Evolutionary conservation across 2,888 invertebrate species (phyloP).

Genomic region (Dioctria rufipes): DNA sequence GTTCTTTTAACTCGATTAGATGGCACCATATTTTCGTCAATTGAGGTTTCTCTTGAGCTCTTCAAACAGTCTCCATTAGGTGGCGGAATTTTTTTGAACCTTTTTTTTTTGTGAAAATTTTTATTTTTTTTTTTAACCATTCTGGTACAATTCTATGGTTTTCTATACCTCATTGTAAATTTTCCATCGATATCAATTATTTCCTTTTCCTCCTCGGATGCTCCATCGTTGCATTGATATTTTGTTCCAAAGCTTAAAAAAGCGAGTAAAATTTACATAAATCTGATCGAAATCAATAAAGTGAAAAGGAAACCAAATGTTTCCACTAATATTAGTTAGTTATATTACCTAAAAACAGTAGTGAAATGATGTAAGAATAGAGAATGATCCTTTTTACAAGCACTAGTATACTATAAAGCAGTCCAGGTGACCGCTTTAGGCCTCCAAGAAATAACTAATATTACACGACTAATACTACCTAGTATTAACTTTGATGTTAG

Average conservation of each 20-base stretch:
- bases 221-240: neutral
- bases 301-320: too few species aligned
- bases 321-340: too few species aligned
- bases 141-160: neutral
- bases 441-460: too few species aligned
- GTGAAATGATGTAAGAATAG: too few species aligned
- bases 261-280: neutral
- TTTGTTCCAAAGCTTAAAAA: slow-evolving; percentile 7
- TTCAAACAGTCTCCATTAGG: neutral
- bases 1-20: neutral
- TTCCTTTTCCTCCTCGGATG: neutral
- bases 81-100: neutral
- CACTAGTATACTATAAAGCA: too few species aligned
- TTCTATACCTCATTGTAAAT: neutral
- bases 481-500: too few species aligned
- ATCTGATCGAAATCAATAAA: too few species aligned
- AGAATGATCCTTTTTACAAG: too few species aligned
- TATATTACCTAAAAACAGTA: too few species aligned
- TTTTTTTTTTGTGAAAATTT: neutral
- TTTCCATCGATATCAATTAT: neutral
- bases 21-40: neutral
- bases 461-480: too few species aligned
- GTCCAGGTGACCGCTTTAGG: too few species aligned
- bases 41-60: neutral
- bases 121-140: neutral